phyloP scores from a whole-genome alignment of 2,113 vertebrate genomes.

The Arenaria interpres region DNA sequence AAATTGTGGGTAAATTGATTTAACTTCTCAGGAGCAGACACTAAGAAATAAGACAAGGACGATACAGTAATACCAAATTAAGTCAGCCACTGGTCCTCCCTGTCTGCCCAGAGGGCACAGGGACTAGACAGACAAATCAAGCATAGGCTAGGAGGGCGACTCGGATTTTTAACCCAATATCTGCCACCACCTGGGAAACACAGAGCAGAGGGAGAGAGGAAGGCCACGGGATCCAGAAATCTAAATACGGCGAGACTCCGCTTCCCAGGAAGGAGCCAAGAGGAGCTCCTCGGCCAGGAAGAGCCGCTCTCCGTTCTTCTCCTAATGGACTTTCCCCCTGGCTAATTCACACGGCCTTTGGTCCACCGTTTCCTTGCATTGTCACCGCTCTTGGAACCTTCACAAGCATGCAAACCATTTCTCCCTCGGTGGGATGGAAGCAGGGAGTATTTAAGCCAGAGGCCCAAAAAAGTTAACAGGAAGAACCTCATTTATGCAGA shows the following conservation, averaged over 20 bases:
- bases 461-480: background rate
- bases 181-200: background rate
- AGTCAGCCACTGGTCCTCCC: background rate
- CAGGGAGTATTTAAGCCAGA: background rate
- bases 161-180: background rate
- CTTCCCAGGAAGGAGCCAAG: background rate
- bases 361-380: conserved; percentile 40
- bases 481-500: background rate
- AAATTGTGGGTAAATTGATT: background rate
- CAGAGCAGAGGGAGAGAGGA: background rate
- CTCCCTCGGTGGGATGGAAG: background rate
- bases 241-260: fast-evolving
- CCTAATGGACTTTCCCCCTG: background rate
- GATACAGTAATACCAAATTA: background rate
- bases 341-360: background rate
- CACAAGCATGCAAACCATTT: background rate
- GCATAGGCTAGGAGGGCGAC: background rate
- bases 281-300: background rate
- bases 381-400: background rate
- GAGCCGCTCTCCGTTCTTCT: background rate
- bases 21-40: background rate
- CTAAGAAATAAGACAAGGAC: background rate
- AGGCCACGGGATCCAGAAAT: fast-evolving
- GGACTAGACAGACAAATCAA: background rate
- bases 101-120: background rate